These are phyloP conservation scores for Solenopsis fugax DNA, from an alignment of 1,140 invertebrate genomes.

Conservation along the genomic window DNA sequence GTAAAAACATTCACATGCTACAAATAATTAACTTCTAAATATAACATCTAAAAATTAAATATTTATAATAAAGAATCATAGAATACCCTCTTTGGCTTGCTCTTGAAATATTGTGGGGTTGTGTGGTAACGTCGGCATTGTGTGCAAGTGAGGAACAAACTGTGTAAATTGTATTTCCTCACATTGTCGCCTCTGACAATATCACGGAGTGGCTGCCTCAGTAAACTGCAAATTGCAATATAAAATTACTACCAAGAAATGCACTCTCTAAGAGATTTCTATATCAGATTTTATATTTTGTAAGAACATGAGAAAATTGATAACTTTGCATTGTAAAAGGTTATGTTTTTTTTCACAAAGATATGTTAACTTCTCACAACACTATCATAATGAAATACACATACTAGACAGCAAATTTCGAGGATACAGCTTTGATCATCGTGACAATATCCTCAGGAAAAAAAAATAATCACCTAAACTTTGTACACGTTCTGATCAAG, in stretches of 20 bases:
- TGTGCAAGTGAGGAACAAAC: constrained; percentile 46
- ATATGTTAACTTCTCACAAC: background rate
- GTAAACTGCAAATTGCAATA: constrained; percentile 56
- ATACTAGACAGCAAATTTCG: background rate
- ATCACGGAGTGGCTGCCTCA: constrained; percentile 23
- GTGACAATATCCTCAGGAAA: background rate
- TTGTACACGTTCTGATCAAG: constrained; percentile 17
- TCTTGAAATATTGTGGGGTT: constrained; percentile 71
- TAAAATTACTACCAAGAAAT: constrained; percentile 27
- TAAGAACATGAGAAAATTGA: background rate
- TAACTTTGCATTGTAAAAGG: background rate
- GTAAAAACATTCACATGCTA: background rate
- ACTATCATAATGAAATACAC: background rate
- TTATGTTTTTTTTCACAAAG: constrained; percentile 40
- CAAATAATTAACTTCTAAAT: constrained; percentile 26
- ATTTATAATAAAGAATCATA: constrained; percentile 7
- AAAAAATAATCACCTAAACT: constrained; percentile 51
- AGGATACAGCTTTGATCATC: background rate
- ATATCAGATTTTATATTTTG: background rate
- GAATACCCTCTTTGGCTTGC: constrained; percentile 59
- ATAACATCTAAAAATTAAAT: constrained; percentile 41
- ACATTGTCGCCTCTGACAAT: constrained; percentile 21
- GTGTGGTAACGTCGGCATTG: constrained; percentile 76
- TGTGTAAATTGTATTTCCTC: constrained; percentile 44
- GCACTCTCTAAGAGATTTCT: background rate